These are phyloP conservation scores for Didymodactylos carnosus DNA, from an alignment of 2,888 invertebrate genomes.

Conservation along the genomic window DNA sequence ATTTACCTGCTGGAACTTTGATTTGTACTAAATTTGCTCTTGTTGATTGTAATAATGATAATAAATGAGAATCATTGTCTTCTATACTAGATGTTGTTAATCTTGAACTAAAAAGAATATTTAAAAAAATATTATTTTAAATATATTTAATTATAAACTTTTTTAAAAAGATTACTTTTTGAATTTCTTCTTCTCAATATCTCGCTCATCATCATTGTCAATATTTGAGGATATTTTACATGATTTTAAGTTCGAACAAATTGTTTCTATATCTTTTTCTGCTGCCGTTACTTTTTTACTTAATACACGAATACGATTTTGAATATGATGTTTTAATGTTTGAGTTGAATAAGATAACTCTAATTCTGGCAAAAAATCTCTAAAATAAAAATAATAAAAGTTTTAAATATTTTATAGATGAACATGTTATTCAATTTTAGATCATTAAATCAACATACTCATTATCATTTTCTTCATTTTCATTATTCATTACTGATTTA, in stretches of 20 bases:
- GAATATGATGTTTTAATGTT: background rate
- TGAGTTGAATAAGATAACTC: background rate
- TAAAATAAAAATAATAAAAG: background rate
- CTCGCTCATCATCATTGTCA: no score
- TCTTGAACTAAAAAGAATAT: background rate
- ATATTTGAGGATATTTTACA: no score
- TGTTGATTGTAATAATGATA: background rate
- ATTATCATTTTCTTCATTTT: background rate
- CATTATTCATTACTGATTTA: background rate
- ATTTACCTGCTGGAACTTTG: background rate
- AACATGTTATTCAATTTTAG: no score
- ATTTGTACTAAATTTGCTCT: background rate
- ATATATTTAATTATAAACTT: background rate
- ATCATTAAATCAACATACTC: no score
- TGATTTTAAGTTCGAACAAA: background rate
- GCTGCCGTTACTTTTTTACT: background rate
- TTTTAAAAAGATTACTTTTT: no score
- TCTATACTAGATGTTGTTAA: no score
- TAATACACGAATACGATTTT: background rate
- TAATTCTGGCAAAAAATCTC: background rate
- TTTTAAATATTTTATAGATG: no score
- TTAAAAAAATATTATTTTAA: background rate
- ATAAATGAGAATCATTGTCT: background rate
- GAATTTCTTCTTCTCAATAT: no score
- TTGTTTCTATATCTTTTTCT: background rate